Evolutionary conservation across 2,113 vertebrate genomes (phyloP).

Genomic region (Spea bombifrons): DNA sequence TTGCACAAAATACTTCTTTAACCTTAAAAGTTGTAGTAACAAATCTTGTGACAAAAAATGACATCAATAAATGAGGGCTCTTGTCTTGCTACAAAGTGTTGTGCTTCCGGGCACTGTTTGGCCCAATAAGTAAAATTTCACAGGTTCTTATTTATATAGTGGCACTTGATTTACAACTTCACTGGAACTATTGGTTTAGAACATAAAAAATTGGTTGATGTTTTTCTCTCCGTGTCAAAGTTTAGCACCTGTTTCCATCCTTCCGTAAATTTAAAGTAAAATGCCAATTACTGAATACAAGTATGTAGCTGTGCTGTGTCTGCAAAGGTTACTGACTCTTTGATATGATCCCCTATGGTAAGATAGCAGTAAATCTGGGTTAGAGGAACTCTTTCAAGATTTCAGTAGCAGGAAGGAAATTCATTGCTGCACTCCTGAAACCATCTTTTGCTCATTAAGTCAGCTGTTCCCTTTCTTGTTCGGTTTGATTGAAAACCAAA

Average conservation of each 20-base stretch:
- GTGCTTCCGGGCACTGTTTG: too few species aligned
- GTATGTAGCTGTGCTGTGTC: constrained; percentile 11
- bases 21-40: too few species aligned
- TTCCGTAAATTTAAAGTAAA: constrained; percentile 20
- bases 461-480: constrained; percentile 27
- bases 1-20: too few species aligned
- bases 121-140: too few species aligned
- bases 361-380: constrained; percentile 13
- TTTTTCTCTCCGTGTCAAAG: neutral
- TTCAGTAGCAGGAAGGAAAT: constrained; percentile 23
- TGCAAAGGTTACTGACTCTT: constrained; percentile 39
- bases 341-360: constrained; percentile 1
- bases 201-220: too few species aligned
- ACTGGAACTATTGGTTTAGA: too few species aligned
- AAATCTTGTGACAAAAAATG: too few species aligned
- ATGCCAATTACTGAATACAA: constrained; percentile 13
- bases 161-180: too few species aligned
- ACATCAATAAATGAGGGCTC: too few species aligned
- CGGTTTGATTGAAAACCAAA: constrained; percentile 35
- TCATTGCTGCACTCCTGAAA: constrained; percentile 40
- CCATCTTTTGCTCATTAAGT: constrained; percentile 43
- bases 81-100: too few species aligned
- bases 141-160: too few species aligned
- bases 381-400: constrained; percentile 33
- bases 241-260: constrained; percentile 28